phyloP scores from a whole-genome alignment of 2,113 vertebrate species.

The Pteropus alecto region DNA sequence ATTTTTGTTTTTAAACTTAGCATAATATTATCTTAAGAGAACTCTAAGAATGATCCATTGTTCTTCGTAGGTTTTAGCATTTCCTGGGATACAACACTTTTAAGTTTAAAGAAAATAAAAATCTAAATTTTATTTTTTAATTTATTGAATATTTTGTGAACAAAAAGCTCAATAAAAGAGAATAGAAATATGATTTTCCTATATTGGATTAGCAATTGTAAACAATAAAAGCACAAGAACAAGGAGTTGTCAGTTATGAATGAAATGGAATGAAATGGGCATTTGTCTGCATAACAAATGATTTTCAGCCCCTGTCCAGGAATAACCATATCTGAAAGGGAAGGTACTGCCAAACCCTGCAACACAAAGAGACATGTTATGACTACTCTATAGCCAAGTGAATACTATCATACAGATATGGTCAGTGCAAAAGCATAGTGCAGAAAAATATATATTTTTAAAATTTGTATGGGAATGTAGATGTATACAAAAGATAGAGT shows the following conservation, averaged over 20 bases:
- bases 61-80: not conserved
- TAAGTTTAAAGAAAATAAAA: constrained; percentile 18
- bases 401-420: not conserved
- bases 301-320: not conserved
- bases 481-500: not conserved
- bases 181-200: not conserved
- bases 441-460: not conserved
- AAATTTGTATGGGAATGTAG: not conserved
- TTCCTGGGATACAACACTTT: not conserved
- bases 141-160: constrained; percentile 9
- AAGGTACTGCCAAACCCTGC: not conserved
- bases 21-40: constrained; percentile 2
- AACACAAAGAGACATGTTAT: not conserved
- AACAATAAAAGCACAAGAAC: not conserved
- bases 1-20: not conserved
- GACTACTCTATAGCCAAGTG: not conserved
- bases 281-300: not conserved
- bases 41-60: not conserved
- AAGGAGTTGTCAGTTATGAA: not conserved
- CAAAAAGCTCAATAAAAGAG: not conserved
- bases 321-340: not conserved
- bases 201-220: not conserved
- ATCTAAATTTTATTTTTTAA: constrained; percentile 18
- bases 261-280: not conserved
- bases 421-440: not conserved